A percentile compares a stretch with the other conserved stretches of the same genome.
These are phyloP conservation scores for Corapipo altera DNA, from an alignment of 2,113 vertebrate genomes.

Conservation along the genomic window DNA sequence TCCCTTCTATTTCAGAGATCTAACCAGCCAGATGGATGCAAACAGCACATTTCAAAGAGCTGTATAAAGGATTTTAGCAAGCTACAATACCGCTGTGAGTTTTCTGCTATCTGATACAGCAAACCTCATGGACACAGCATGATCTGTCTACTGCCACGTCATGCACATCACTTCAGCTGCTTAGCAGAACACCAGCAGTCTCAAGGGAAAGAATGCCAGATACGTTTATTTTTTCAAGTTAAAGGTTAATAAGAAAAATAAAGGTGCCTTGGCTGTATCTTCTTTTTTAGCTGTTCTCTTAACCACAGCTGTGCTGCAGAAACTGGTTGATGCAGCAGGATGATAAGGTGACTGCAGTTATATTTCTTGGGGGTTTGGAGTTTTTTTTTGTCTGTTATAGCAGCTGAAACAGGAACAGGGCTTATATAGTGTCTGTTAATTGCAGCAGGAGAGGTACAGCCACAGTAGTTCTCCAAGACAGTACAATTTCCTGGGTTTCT, in stretches of 20 bases:
- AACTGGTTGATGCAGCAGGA: not conserved
- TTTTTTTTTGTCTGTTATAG: not conserved
- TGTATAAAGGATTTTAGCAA: not conserved
- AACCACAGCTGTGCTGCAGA: not conserved
- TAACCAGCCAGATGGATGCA: not conserved
- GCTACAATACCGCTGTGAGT: not conserved
- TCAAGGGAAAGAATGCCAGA: not conserved
- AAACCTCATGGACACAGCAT: not conserved
- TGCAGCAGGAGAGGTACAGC: not conserved
- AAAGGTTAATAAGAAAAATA: constrained; percentile 38
- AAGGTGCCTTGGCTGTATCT: not conserved
- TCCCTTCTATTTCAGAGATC: constrained; percentile 20
- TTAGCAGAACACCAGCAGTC: not conserved
- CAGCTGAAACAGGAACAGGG: not conserved
- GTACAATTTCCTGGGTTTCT: not conserved
- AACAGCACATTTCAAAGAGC: constrained; percentile 15
- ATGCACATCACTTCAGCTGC: not conserved
- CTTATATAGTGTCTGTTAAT: not conserved
- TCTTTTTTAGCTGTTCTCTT: not conserved
- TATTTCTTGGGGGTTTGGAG: not conserved
- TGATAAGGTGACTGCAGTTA: not conserved
- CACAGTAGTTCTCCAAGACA: not conserved
- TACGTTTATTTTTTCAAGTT: not conserved
- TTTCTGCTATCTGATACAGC: not conserved
- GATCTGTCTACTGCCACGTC: not conserved